Percentiles rank a stretch among this genome's conserved stretches.
phyloP scores from a whole-genome alignment of 2,113 vertebrate genomes.

The Mormoops blainvillei region DNA sequence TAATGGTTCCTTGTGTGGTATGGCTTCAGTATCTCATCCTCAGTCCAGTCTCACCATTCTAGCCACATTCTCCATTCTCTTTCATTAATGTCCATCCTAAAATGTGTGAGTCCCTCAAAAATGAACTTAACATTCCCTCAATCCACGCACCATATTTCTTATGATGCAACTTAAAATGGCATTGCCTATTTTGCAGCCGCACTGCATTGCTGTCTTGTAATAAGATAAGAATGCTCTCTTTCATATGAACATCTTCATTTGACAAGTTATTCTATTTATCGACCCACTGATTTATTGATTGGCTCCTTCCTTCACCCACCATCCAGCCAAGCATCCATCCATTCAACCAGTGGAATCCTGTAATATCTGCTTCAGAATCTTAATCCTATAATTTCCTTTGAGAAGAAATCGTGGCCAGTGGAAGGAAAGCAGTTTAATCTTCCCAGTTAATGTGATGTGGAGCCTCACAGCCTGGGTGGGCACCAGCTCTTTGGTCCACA shows the following conservation, averaged over 20 bases:
- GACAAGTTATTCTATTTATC: not conserved
- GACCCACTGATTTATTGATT: not conserved
- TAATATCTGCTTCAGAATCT: not conserved
- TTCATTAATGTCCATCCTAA: not conserved
- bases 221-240: not conserved
- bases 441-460: not conserved
- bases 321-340: not conserved
- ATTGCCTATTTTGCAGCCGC: not conserved
- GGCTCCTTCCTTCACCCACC: not conserved
- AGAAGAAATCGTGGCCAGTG: not conserved
- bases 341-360: not conserved
- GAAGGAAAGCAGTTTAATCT: not conserved
- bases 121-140: not conserved
- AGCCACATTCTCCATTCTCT: not conserved
- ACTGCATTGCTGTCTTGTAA: not conserved
- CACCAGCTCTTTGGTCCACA: not conserved
- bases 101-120: not conserved
- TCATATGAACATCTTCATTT: not conserved
- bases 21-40: not conserved
- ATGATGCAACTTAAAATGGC: not conserved
- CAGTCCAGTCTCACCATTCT: not conserved
- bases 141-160: fast-evolving
- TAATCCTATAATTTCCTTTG: not conserved
- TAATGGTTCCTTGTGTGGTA: not conserved
- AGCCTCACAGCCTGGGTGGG: not conserved